Conservation (phyloP, 2,113 vertebrate species). For the Psittacara wagleri region DNA sequence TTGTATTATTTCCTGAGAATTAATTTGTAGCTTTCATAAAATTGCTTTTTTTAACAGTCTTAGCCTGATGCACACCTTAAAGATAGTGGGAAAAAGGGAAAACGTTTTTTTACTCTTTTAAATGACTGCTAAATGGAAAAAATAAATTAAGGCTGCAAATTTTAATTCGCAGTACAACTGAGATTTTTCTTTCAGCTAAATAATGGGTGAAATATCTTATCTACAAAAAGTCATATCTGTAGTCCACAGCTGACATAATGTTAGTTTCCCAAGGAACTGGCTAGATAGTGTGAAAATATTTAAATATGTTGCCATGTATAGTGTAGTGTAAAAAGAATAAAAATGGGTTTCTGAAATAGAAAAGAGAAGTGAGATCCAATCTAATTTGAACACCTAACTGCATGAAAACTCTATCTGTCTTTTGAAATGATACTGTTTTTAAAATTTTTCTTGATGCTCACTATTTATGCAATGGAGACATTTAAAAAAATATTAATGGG, state of each 20-base stretch:
- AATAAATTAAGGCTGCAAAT: not conserved
- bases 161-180: not conserved
- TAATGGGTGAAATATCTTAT: not conserved
- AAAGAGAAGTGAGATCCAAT: not conserved
- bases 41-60: not conserved
- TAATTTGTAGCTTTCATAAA: not conserved
- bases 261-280: not conserved
- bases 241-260: not conserved
- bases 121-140: not conserved
- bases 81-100: not conserved
- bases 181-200: not conserved
- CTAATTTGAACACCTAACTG: not conserved
- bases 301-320: not conserved
- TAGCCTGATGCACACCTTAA: not conserved
- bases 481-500: not conserved
- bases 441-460: not conserved
- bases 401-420: not conserved
- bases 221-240: not conserved
- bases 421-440: not conserved
- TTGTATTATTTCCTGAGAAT: not conserved
- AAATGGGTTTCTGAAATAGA: not conserved
- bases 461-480: not conserved
- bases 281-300: not conserved
- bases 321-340: not conserved
- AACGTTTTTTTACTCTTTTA: not conserved